phyloP scores from a whole-genome alignment of 2,113 vertebrate species.

The Gallinago media region DNA sequence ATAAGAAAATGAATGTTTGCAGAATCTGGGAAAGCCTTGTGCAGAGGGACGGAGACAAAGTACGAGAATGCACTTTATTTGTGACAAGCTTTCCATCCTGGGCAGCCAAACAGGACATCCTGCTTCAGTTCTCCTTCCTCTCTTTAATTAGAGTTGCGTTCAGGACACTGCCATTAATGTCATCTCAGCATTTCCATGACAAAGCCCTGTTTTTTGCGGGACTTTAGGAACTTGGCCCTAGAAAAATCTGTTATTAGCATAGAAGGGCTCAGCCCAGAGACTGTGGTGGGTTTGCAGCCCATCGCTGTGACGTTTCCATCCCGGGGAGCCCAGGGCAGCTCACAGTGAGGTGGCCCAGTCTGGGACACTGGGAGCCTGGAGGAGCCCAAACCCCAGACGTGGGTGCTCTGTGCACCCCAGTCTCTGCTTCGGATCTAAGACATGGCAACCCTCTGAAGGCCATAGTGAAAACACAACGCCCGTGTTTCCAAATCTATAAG shows the following conservation, averaged over 20 bases:
- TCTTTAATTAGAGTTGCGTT: constrained; percentile 60
- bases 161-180: constrained; percentile 59
- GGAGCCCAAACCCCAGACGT: fast-evolving
- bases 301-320: not conserved
- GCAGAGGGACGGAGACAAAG: not conserved
- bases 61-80: constrained; percentile 59
- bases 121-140: constrained; percentile 75
- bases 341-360: fast-evolving
- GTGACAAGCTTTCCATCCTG: constrained; percentile 75
- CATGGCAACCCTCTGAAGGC: not conserved
- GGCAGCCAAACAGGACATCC: constrained; percentile 84
- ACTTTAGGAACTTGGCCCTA: constrained; percentile 35
- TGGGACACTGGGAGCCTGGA: not conserved
- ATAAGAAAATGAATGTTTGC: constrained; percentile 41
- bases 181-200: constrained; percentile 63
- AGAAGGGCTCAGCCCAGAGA: not conserved
- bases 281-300: not conserved
- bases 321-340: not conserved
- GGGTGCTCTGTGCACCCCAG: not conserved
- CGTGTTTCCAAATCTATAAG: fast-evolving
- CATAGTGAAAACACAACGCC: not conserved
- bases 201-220: constrained; percentile 34
- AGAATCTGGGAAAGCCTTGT: constrained; percentile 46
- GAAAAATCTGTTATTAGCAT: not conserved
- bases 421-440: not conserved